phyloP scores from a whole-genome alignment of 2,888 invertebrate species.

The Neoaliturus tenellus region DNA sequence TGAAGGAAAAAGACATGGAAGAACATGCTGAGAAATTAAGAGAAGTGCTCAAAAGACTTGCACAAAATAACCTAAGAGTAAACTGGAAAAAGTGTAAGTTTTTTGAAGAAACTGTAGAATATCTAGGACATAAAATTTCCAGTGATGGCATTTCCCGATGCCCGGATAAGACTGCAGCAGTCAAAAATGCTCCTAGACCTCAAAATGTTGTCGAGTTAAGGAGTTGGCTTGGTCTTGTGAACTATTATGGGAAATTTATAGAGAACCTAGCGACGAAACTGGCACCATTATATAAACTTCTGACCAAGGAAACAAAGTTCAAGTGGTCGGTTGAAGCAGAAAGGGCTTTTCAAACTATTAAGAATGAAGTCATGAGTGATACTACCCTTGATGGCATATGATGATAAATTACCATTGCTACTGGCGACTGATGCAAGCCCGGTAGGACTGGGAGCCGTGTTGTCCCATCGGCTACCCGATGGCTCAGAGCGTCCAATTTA shows the following conservation, averaged over 20 bases:
- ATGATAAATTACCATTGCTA: slow-evolving; percentile 65
- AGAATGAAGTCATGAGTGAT: no score
- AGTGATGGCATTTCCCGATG: no score
- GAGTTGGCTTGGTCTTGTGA: slow-evolving; percentile 67
- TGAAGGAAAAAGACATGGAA: slow-evolving; percentile 57
- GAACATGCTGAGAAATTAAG: background rate
- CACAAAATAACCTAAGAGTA: background rate
- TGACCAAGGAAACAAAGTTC: slow-evolving; percentile 58
- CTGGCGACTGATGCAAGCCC: slow-evolving; percentile 70
- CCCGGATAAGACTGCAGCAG: background rate
- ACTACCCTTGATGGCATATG: slow-evolving; percentile 63
- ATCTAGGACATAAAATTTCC: slow-evolving; percentile 9
- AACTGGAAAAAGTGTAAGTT: slow-evolving; percentile 53
- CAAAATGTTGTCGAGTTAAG: slow-evolving; percentile 55
- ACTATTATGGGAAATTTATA: slow-evolving; percentile 69
- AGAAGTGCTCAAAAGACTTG: background rate
- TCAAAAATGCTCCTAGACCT: background rate
- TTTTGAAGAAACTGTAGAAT: slow-evolving; percentile 46
- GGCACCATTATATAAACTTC: slow-evolving; percentile 65
- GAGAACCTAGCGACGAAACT: slow-evolving; percentile 65
- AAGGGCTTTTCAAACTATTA: slow-evolving; percentile 64
- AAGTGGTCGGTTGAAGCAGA: slow-evolving; percentile 61
- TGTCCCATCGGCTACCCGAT: slow-evolving; percentile 68
- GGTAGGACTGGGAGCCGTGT: slow-evolving; percentile 69
- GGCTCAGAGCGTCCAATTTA: slow-evolving; percentile 69